Evolutionary conservation across 1,140 invertebrate genomes (phyloP), one percentile per base, ranked within the genome.

Genomic region (Eriocheir sinensis): DNA sequence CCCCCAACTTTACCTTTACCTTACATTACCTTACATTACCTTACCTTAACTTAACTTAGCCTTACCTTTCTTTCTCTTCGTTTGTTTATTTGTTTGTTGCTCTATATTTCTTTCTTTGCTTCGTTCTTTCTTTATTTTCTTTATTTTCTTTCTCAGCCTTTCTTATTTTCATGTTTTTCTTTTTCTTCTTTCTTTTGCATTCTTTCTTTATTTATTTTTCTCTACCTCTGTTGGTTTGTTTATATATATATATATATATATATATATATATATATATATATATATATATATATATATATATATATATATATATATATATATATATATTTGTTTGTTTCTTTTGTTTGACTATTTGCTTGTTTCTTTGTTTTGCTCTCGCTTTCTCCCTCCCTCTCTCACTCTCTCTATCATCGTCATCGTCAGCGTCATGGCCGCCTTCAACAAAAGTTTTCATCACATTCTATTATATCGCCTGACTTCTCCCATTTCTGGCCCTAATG

Each of bases 321-420:
- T 72, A 3, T 72, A 48, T 72, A 4, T 41, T 36, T 41, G 21
- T 41, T 36, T 41, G 0, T 27, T 86, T 34, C 36, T 6, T 83
- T 36, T 8, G n/a, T 83, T 4, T 83, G n/a, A 34, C 32, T 36
- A n/a, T 60, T 6, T 2, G 27, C 81, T 34, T 92, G 41, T 92
- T 60, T 92, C 88, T 30, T 17, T 30, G 8, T 30, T 38, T 30
- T 17, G 8, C n/a, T 89, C 88, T 89, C 81, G 17, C 30, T 85
- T 12, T 38, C 21, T 85, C 79, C 34, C 92, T 85, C 36, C 89
- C 80, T 85, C 34, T 85, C 32, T 85, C 34, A 40, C 80, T 93
- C 92, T 93, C 92, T 88, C 80, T 85, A 81, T 93, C 92, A 90
- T 80, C 89, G 34, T 85, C 80, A 21, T 36, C 40, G 83, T 93